Evolutionary conservation across 2,888 invertebrate species (phyloP).

Genomic region (Acanthosoma haemorrhoidale): DNA sequence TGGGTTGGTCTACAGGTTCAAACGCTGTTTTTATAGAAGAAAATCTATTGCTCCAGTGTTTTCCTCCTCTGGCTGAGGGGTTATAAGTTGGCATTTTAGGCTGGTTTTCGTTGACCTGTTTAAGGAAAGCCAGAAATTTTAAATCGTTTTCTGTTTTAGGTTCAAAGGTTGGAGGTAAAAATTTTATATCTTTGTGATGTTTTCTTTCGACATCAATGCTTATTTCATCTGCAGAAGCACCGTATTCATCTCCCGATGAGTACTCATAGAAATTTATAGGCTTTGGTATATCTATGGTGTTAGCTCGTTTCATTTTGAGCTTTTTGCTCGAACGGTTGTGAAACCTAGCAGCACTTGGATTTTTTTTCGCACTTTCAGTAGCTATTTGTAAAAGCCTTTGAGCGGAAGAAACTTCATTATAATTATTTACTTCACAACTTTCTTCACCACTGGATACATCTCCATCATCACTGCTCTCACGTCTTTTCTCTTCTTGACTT

Average conservation of each 20-base stretch:
- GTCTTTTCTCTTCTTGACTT: conserved; percentile 45
- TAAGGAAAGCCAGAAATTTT: conserved; percentile 77
- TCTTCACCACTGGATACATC: conserved; percentile 42
- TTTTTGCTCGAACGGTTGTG: conserved; percentile 54
- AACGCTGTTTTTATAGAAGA: conserved; percentile 78
- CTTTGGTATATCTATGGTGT: conserved; percentile 82
- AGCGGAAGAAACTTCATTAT: conserved; percentile 39
- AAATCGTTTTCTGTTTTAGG: conserved; percentile 81
- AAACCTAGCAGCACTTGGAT: conserved; percentile 35
- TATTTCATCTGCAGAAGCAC: conserved; percentile 43
- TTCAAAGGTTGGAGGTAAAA: conserved; percentile 60
- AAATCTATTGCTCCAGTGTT: conserved; percentile 77
- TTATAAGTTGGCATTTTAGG: conserved; percentile 45
- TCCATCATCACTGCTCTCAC: conserved; percentile 38
- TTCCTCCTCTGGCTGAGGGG: conserved; percentile 46
- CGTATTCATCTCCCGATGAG: conserved; percentile 49
- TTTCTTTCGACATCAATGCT: conserved; percentile 26
- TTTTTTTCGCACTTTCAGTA: conserved; percentile 39
- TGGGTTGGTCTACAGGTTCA: conserved; percentile 51
- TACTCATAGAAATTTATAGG: conserved; percentile 50
- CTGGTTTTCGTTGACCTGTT: conserved; percentile 59
- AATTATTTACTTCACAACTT: conserved; percentile 30
- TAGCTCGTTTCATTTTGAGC: conserved; percentile 77
- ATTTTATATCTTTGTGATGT: conserved; percentile 44
- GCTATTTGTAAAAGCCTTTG: conserved; percentile 43